These are phyloP conservation scores for Adelognathus sp. DNA, from an alignment of 2,888 invertebrate species.

Conservation along the genomic window DNA sequence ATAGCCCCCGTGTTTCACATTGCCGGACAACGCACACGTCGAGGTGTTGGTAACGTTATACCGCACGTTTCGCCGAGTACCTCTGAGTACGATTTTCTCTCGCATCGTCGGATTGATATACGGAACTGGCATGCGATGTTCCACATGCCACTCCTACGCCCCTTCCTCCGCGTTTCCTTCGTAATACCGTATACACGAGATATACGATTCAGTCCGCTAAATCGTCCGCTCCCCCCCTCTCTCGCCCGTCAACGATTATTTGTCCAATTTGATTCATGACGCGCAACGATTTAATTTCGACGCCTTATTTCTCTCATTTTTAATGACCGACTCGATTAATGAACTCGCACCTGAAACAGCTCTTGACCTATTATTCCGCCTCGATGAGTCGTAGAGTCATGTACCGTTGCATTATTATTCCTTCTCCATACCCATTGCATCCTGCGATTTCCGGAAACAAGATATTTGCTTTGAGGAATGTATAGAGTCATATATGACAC, in stretches of 20 bases:
- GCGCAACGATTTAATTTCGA: slow-evolving; percentile 60
- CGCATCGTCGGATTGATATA: slow-evolving; percentile 45
- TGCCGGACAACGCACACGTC: not conserved
- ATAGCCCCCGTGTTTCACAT: not conserved
- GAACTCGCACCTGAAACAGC: not conserved
- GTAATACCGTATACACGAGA: slow-evolving; percentile 42
- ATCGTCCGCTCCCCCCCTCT: slow-evolving; percentile 3
- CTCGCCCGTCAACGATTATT: slow-evolving; percentile 49
- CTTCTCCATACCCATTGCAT: too few relatives aligned
- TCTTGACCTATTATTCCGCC: slow-evolving; percentile 46
- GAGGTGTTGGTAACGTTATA: not conserved
- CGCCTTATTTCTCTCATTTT: slow-evolving; percentile 54
- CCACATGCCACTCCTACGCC: slow-evolving; percentile 59
- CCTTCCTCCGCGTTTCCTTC: slow-evolving; percentile 8
- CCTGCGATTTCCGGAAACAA: too few relatives aligned
- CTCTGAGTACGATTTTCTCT: slow-evolving; percentile 35
- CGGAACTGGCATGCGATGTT: slow-evolving; percentile 64
- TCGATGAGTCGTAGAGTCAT: slow-evolving; percentile 33
- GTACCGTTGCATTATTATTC: slow-evolving; percentile 12
- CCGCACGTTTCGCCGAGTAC: not conserved
- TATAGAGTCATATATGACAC: too few relatives aligned
- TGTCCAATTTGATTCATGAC: slow-evolving; percentile 62
- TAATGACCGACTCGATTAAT: slow-evolving; percentile 29
- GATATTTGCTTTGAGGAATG: too few relatives aligned
- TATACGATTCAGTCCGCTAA: slow-evolving; percentile 43